Conservation (phyloP, 2,888 invertebrate species). For the Drosophila limbata region DNA sequence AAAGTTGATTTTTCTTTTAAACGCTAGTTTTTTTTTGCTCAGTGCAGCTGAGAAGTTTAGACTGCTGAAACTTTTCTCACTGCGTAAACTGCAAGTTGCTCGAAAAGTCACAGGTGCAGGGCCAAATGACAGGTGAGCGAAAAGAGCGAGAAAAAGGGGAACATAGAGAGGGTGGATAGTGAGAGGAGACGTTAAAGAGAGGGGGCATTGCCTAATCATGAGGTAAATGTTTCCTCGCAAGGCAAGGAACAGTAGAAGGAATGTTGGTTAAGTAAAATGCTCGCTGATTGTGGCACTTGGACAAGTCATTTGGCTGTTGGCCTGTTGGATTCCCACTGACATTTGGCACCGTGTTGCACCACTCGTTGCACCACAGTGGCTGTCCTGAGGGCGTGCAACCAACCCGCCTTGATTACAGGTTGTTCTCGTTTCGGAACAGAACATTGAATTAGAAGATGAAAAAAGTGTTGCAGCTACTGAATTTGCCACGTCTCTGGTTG, state of each 20-base stretch:
- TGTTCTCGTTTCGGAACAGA: slow-evolving; percentile 26
- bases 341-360: slow-evolving; percentile 30
- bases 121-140: slow-evolving; percentile 20
- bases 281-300: slow-evolving; percentile 36
- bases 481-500: slow-evolving; percentile 35
- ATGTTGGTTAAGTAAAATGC: slow-evolving; percentile 8
- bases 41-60: neutral
- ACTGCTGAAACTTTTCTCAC: slow-evolving; percentile 25
- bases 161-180: neutral
- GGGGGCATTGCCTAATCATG: slow-evolving; percentile 9
- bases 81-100: slow-evolving; percentile 36
- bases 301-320: slow-evolving; percentile 40
- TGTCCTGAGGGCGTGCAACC: slow-evolving; percentile 9
- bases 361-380: slow-evolving; percentile 6
- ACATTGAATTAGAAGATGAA: slow-evolving; percentile 39
- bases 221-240: slow-evolving; percentile 24
- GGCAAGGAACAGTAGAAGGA: neutral
- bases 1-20: neutral
- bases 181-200: neutral
- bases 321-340: slow-evolving; percentile 24
- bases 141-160: neutral
- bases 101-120: slow-evolving; percentile 29
- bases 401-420: slow-evolving; percentile 19
- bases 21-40: neutral
- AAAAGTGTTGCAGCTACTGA: slow-evolving; percentile 51